Evolutionary conservation across 2,888 invertebrate species (phyloP).

Genomic region (Octodonta nipae): DNA sequence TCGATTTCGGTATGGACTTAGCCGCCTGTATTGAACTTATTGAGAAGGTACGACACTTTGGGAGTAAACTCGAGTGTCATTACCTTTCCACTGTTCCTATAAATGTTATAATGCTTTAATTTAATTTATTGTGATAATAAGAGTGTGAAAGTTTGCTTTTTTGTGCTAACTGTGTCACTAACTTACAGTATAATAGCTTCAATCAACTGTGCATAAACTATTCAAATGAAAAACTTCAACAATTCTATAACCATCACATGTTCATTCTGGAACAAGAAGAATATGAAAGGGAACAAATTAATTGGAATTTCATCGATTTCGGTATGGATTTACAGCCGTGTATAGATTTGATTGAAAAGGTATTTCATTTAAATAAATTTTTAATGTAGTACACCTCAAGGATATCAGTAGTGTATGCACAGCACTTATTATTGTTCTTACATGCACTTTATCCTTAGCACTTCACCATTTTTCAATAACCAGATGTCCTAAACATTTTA

Average conservation of each 20-base stretch:
- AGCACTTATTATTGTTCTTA: constrained; percentile 7
- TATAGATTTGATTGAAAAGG: constrained; percentile 85
- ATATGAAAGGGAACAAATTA: constrained; percentile 81
- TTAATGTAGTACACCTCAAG: constrained; percentile 3
- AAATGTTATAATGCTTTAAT: constrained; percentile 4
- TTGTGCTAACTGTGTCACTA: constrained; percentile 17
- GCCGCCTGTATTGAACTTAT: constrained; percentile 69
- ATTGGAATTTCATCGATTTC: constrained; percentile 89
- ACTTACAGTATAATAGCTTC: constrained; percentile 78
- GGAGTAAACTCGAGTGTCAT: constrained; percentile 3
- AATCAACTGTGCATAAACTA: constrained; percentile 95
- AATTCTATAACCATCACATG: constrained; percentile 94
- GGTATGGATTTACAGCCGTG: constrained; percentile 86
- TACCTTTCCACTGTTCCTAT: neutral
- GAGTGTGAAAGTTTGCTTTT: no score
- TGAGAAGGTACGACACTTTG: constrained; percentile 50
- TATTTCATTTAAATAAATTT: constrained; percentile 31
- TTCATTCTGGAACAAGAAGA: constrained; percentile 92
- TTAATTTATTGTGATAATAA: no score
- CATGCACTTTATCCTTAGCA: constrained; percentile 15
- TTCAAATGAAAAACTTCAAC: constrained; percentile 89
- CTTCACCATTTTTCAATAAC: constrained; percentile 15
- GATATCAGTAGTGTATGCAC: constrained; percentile 17
- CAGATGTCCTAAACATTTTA: no score
- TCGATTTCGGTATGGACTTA: constrained; percentile 87